phyloP scores from a whole-genome alignment of 1,140 invertebrate species.

The Solen grandis region DNA sequence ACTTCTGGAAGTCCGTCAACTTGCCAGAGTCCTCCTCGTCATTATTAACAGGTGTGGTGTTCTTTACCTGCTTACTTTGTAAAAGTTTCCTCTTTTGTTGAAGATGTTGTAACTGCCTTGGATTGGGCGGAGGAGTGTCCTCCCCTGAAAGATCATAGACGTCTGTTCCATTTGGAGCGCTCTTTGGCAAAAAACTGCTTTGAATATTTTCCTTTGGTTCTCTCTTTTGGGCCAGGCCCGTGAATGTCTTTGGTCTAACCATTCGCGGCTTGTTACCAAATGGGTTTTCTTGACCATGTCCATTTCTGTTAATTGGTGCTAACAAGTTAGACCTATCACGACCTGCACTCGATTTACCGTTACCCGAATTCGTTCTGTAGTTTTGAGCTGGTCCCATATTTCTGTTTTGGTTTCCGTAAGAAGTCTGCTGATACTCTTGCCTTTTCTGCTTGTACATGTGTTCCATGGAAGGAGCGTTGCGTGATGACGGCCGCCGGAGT shows the following conservation, averaged over 20 bases:
- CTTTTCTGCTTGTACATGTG: conserved; percentile 65
- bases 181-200: conserved; percentile 30
- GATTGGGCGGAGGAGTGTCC: conserved; percentile 36
- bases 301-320: conserved; percentile 63
- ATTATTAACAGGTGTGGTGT: not conserved
- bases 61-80: conserved; percentile 2
- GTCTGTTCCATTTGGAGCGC: conserved; percentile 24
- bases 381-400: not conserved
- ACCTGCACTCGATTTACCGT: conserved; percentile 63
- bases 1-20: conserved; percentile 73
- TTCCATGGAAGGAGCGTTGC: conserved; percentile 63
- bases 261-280: conserved; percentile 31
- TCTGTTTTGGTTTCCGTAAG: not conserved
- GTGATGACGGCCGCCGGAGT: not conserved
- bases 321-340: conserved; percentile 68
- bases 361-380: not conserved
- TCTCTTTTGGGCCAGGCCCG: not conserved
- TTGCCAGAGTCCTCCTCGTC: conserved; percentile 38
- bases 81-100: conserved; percentile 49
- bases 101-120: conserved; percentile 20
- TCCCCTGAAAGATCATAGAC: conserved; percentile 15
- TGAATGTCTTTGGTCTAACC: conserved; percentile 46
- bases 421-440: conserved; percentile 16
- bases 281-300: conserved; percentile 32
- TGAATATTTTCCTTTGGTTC: conserved; percentile 6